Evolutionary conservation across 2,113 vertebrate species (phyloP).

Genomic region (Muntiacus muntjak): DNA sequence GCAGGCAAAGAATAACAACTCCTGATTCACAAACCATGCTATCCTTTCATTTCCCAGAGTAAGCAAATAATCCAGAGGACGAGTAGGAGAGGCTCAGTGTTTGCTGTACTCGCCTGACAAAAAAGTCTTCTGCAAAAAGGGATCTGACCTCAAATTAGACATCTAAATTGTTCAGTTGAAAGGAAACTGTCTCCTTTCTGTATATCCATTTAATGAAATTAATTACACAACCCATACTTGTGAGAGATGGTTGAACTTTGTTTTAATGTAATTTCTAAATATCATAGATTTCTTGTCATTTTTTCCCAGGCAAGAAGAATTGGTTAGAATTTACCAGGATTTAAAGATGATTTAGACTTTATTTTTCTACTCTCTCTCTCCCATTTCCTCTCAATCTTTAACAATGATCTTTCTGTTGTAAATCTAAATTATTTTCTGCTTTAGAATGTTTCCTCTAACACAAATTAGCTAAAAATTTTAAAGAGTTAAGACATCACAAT

Average conservation of each 20-base stretch:
- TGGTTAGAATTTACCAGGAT: not conserved
- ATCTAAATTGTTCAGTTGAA: conserved; percentile 38
- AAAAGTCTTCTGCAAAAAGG: conserved; percentile 36
- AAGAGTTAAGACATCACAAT: not conserved
- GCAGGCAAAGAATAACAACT: conserved; percentile 69
- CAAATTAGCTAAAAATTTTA: not conserved
- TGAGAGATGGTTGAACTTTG: not conserved
- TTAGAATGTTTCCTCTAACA: not conserved
- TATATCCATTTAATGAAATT: not conserved
- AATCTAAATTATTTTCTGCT: not conserved
- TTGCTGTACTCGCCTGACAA: conserved; percentile 25
- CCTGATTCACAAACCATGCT: conserved; percentile 64
- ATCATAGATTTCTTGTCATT: not conserved
- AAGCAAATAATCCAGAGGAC: conserved; percentile 72
- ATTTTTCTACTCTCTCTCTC: not conserved
- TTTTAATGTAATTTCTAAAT: conserved; percentile 41
- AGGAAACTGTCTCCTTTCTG: conserved; percentile 14
- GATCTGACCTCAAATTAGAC: conserved; percentile 51
- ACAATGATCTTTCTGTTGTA: not conserved
- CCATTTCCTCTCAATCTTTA: not conserved
- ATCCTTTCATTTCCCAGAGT: conserved; percentile 71
- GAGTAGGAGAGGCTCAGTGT: not conserved
- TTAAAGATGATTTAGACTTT: conserved; percentile 8
- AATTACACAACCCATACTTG: not conserved
- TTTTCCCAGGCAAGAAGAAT: not conserved